Evolutionary conservation across 37 sponge, comb jelly and placozoan genomes (phyloP).

Genomic region (Beroe forskalii): DNA sequence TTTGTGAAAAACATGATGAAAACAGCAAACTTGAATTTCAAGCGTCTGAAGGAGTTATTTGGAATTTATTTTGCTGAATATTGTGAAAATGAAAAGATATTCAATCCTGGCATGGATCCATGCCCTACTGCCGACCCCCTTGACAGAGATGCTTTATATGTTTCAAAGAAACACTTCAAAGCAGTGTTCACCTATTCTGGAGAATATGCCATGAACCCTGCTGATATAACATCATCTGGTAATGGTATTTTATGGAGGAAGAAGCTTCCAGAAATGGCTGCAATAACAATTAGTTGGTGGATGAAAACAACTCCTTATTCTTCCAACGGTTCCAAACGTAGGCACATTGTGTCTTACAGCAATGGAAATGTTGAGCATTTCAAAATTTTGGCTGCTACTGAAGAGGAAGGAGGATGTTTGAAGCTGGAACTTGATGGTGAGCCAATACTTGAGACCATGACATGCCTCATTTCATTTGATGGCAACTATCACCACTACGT

Average conservation of each 20-base stretch:
- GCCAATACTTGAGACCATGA: background rate
- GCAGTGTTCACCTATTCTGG: slow-evolving; percentile 7
- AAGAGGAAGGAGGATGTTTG: slow-evolving; percentile 8
- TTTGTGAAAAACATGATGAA: slow-evolving; percentile 57
- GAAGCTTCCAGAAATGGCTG: slow-evolving; percentile 37
- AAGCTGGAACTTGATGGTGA: slow-evolving; percentile 9
- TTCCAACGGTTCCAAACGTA: background rate
- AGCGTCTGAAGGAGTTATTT: background rate
- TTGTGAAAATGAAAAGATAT: background rate
- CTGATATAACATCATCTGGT: background rate
- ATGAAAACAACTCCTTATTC: slow-evolving; percentile 34
- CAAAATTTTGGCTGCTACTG: slow-evolving; percentile 29
- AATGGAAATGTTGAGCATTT: background rate
- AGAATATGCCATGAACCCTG: background rate
- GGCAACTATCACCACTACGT: slow-evolving; percentile 62
- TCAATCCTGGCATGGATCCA: background rate
- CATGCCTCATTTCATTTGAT: slow-evolving; percentile 5
- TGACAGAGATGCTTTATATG: background rate
- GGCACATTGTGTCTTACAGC: background rate
- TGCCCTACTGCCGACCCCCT: background rate
- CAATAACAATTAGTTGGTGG: slow-evolving; percentile 24
- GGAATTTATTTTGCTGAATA: background rate
- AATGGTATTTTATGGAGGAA: background rate
- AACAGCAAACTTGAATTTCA: slow-evolving; percentile 23
- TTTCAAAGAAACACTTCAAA: slow-evolving; percentile 22